phyloP scores from a whole-genome alignment of 2,113 vertebrate species.

The Scophthalmus maximus region DNA sequence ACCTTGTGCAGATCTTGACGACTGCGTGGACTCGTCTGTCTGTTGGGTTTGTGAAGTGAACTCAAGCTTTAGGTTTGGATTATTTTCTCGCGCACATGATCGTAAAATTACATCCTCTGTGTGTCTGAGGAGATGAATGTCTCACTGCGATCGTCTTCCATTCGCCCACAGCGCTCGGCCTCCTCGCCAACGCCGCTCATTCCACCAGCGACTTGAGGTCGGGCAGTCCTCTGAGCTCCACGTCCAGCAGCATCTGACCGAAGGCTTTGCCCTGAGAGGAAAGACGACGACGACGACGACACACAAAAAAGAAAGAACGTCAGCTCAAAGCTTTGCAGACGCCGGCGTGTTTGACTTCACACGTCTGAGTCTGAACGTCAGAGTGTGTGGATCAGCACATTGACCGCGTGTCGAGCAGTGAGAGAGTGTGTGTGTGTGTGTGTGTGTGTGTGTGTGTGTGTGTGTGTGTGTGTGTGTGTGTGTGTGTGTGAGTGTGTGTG shows the following conservation, averaged over 20 bases:
- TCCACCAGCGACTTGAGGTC: conserved; percentile 89
- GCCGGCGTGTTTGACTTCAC: conserved; percentile 2
- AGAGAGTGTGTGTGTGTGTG: conserved; percentile 14
- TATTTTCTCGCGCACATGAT: not conserved
- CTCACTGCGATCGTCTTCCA: not conserved
- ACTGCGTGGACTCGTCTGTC: no score
- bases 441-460: no score
- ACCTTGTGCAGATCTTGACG: not conserved
- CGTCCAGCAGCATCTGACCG: conserved; percentile 91
- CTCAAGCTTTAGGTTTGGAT: no score
- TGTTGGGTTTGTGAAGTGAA: no score
- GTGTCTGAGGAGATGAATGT: no score
- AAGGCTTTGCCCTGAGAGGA: conserved; percentile 86
- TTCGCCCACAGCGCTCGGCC: no score
- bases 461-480: no score
- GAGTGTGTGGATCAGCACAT: conserved; percentile 6
- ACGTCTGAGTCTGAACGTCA: not conserved
- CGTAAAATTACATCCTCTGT: not conserved
- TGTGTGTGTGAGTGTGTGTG: no score
- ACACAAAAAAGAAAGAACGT: no score
- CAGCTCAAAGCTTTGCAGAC: no score
- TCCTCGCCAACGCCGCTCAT: conserved; percentile 38
- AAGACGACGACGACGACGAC: not conserved
- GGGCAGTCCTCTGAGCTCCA: conserved; percentile 86
- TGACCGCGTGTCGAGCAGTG: not conserved